phyloP scores from a whole-genome alignment of 2,113 vertebrate genomes.

The Phycodurus eques region DNA sequence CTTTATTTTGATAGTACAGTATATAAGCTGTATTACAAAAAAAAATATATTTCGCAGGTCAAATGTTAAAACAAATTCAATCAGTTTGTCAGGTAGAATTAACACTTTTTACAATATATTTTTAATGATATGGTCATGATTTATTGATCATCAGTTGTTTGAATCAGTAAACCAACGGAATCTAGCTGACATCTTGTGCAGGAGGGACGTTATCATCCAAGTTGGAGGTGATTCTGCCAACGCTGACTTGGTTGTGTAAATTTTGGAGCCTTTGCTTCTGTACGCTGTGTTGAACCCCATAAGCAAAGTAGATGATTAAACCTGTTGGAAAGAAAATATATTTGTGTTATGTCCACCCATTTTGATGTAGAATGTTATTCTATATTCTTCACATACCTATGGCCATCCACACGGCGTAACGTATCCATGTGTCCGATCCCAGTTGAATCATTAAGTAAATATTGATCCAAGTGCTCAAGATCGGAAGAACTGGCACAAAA shows the following conservation, averaged over 20 bases:
- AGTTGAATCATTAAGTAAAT: constrained; percentile 78
- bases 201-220: constrained; percentile 5
- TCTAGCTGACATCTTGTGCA: constrained; percentile 15
- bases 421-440: constrained; percentile 75
- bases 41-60: neutral
- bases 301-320: constrained; percentile 81
- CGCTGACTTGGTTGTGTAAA: constrained; percentile 6
- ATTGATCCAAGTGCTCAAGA: constrained; percentile 77
- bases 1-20: neutral
- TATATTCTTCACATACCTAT: constrained; percentile 63
- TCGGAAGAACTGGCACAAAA: constrained; percentile 77
- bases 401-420: constrained; percentile 80
- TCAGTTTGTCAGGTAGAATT: neutral
- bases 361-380: neutral
- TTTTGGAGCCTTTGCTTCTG: constrained; percentile 60
- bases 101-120: neutral
- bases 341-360: neutral
- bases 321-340: constrained; percentile 57
- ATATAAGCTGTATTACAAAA: neutral
- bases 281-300: constrained; percentile 78
- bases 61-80: neutral
- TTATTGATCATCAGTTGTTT: neutral
- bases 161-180: neutral
- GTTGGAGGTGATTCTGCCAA: constrained; percentile 31
- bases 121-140: neutral